These are phyloP conservation scores for Procambarus virginalis DNA, from an alignment of 1,140 invertebrate genomes.

Conservation along the genomic window DNA sequence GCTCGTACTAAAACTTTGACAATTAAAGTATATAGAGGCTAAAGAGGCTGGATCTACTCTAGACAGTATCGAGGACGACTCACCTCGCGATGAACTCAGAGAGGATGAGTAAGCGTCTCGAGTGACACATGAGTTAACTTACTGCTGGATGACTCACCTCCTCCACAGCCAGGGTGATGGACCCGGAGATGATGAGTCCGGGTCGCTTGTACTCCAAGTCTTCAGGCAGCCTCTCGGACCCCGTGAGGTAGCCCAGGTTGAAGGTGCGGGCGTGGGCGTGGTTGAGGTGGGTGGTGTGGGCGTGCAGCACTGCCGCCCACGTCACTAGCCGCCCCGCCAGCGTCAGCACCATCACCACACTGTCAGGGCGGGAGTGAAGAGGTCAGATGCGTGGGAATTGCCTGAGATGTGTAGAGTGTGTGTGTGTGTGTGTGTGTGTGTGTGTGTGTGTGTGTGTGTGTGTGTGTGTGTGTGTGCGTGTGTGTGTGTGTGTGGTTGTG, in stretches of 20 bases:
- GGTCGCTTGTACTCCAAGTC: slow-evolving; percentile 86
- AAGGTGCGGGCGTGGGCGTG: slow-evolving; percentile 64
- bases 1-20: too few relatives aligned
- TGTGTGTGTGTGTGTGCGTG: too few relatives aligned
- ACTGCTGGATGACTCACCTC: slow-evolving; percentile 74
- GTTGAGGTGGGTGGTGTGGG: slow-evolving; percentile 3
- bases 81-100: not conserved
- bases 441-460: too few relatives aligned
- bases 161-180: slow-evolving; percentile 84
- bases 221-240: slow-evolving; percentile 83
- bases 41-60: not conserved
- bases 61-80: not conserved
- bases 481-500: too few relatives aligned
- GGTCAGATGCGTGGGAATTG: not conserved
- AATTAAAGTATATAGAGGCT: too few relatives aligned
- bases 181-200: slow-evolving; percentile 84
- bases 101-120: not conserved
- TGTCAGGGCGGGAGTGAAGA: not conserved
- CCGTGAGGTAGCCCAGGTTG: slow-evolving; percentile 76
- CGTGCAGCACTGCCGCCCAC: not conserved
- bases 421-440: too few relatives aligned
- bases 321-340: not conserved
- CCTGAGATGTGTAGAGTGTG: too few relatives aligned
- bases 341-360: not conserved
- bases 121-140: not conserved